Base-by-base conservation (phyloP, 2,888 invertebrate species). In the Phortica okadai region DNA sequence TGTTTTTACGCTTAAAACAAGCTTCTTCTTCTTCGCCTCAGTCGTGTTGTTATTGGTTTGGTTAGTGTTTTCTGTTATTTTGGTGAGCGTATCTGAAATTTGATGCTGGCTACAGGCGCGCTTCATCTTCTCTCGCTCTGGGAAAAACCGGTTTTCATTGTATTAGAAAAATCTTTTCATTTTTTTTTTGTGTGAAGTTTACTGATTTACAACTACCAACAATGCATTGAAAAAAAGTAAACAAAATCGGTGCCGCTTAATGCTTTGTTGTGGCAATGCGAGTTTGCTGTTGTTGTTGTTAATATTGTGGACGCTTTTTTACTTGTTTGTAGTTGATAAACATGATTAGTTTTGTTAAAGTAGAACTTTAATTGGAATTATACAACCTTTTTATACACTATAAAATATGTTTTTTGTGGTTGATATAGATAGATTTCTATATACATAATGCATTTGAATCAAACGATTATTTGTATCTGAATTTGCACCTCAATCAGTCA, bases 91-190 rank as follows among this genome's bases (percentile, higher is more conserved):
- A 14, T 84, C 83, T 86, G 85, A 85, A 86, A 85, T 85, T 86
- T 87, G 87, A 85, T 86, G 85, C 87, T 85, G 79, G 79, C 76
- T 81, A 74, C 64, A 70, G 75, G 50, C 75, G 41, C 58, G 73
- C 79, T 77, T 78, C 76, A 77, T 79, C 79, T 79, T 33, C 78
- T 79, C 76, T 81, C 81, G 74, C 76, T 73, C 50, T 77, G 74
- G 72, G 66, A 79, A 81, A 85, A 86, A 86, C 87, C 85, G 3
- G 85, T 85, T 86, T 85, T 77, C 80, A 77, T 86, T 83, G 56
- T 86, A 86, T 86, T 86, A 85, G 85, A 86, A 85, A 33, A 86
- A 86, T 85, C 85, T 83, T 81, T 84, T 21, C 21, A 21, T 21
- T 78, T 50, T 50, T 50, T 50, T 50, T 50, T 3, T 50, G 33